These are phyloP conservation scores for Ctenicera cuprea DNA, from an alignment of 2,888 invertebrate species.

Conservation along the genomic window DNA sequence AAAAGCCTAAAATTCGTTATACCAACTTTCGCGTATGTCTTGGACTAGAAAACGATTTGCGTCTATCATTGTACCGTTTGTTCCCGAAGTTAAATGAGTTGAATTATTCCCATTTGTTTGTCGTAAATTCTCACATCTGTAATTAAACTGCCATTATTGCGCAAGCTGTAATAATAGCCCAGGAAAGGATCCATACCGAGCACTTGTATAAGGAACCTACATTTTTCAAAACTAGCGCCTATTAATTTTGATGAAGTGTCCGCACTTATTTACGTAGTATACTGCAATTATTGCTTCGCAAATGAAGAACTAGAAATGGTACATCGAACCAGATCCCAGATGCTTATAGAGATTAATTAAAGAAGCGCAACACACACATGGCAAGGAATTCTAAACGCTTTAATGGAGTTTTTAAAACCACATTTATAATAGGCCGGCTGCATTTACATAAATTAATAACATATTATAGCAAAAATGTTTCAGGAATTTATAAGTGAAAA, in stretches of 20 bases:
- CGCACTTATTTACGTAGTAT: slow-evolving; percentile 6
- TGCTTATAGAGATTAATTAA: slow-evolving; percentile 24
- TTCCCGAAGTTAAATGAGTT: slow-evolving; percentile 13
- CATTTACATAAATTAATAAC: neutral
- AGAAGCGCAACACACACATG: slow-evolving; percentile 22
- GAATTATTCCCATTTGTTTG: slow-evolving; percentile 27
- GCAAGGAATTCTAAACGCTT: slow-evolving; percentile 19
- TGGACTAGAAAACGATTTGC: slow-evolving; percentile 20
- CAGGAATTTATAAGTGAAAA: no score
- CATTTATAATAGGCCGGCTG: neutral
- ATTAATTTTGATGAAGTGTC: slow-evolving; percentile 28
- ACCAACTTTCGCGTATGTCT: slow-evolving; percentile 24
- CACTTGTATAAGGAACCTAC: neutral
- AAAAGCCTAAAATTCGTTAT: slow-evolving; percentile 27
- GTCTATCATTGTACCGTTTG: slow-evolving; percentile 31
- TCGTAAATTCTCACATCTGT: slow-evolving; percentile 4
- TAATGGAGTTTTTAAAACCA: slow-evolving; percentile 14
- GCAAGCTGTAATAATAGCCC: slow-evolving; percentile 31
- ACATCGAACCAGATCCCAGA: slow-evolving; percentile 11
- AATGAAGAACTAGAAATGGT: slow-evolving; percentile 18
- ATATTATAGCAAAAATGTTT: neutral
- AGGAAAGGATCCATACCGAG: neutral
- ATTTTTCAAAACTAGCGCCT: slow-evolving; percentile 6
- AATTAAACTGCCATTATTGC: slow-evolving; percentile 37
- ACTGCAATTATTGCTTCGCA: slow-evolving; percentile 5